Evolutionary conservation across 2,888 invertebrate species (phyloP), one percentile per base, ranked within the genome.

Genomic region (Drosophila pseudotalamancana): DNA sequence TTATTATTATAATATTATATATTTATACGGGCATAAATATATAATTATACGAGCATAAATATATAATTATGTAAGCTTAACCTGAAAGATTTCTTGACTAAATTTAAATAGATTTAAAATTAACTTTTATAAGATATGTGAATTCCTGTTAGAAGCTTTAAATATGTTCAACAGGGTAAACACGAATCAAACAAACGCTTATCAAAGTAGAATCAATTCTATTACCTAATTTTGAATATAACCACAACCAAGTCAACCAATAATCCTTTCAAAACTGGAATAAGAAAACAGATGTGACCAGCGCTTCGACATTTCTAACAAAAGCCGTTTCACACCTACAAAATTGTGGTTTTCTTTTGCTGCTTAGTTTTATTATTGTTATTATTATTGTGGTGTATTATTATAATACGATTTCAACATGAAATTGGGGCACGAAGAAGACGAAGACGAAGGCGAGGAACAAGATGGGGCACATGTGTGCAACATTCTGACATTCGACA

Each of bases 211-310:
- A 5, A 12, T n/a, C n/a, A 0, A 21, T 21, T 37, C 18, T n/a
- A n/a, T n/a, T 0, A 12, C 0, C n/a, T 4, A 3, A 23, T 16
- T 43, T 53, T 42, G 50, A 51, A 45, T 70, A 34, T 29, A 61
- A 60, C 48, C 63, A 66, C 74, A 65, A 57, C 35, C 61, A 39
- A 56, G 49, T 35, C 61, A 70, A 64, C 39, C 61, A 70, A 64
- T 82, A 81, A 78, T 77, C 77, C 70, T 68, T 71, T 56, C 35
- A 48, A 68, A 68, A 80, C 77, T 72, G 72, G 61, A 75, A 82
- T 76, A 6, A 21, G 27, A 39, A 29, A 64, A 42, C 83, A 80
- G 74, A 54, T 83, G 83, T 46, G 62, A 37, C 77, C 61, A 55
- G 40, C 31, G 31, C 56, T 37, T 27, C n/a, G 46, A 64, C 70